Evolutionary conservation across 2,888 invertebrate species (phyloP), one percentile per base, ranked within the genome.

Genomic region (Pristionchus arcanus): DNA sequence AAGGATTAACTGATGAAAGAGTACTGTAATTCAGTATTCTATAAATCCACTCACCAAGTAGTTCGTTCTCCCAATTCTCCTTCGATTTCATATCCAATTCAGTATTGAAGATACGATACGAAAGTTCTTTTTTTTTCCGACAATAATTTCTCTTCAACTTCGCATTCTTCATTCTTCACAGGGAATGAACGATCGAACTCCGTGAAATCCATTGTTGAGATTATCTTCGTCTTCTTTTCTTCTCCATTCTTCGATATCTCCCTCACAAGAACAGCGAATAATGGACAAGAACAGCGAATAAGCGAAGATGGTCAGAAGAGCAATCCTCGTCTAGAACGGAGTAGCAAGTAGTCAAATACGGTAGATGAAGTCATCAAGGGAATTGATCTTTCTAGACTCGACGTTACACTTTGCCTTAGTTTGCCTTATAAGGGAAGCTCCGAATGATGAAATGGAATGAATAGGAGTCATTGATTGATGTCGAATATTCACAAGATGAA

Each of bases 241-340:
- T 87, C 81, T 49, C 37, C 34, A 34, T 90, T 74, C 90, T 91
- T 74, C 42, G 34, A 34, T 55, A 49, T 34, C 91, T 94, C 92
- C 91, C 93, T 93, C 53, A 92, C 93, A 42, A 94, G 91, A 42
- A 95, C 93, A 88, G 95, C 95, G 89, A 95, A 92, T 90, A 63
- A 11, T n/a, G 89, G n/a, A n/a, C n/a, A n/a, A n/a, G n/a, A n/a
- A n/a, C n/a, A n/a, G n/a, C n/a, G n/a, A n/a, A n/a, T n/a, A n/a
- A n/a, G n/a, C n/a, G n/a, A n/a, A n/a, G 89, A 42, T 89, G 21
- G 2, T 63, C n/a, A 92, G 91, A 85, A 59, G 94, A 94, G 91
- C 95, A 95, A 91, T 95, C 95, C 92, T 95, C 95, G 90, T 94
- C 93, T 90, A 95, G 90, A 49, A 95, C 91, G 87, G 94, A 93